Percentiles rank a stretch among this genome's conserved stretches.
Evolutionary conservation across 2,797 vertebrate genomes (phyloP).

Genomic region (Capromys pilorides): DNA sequence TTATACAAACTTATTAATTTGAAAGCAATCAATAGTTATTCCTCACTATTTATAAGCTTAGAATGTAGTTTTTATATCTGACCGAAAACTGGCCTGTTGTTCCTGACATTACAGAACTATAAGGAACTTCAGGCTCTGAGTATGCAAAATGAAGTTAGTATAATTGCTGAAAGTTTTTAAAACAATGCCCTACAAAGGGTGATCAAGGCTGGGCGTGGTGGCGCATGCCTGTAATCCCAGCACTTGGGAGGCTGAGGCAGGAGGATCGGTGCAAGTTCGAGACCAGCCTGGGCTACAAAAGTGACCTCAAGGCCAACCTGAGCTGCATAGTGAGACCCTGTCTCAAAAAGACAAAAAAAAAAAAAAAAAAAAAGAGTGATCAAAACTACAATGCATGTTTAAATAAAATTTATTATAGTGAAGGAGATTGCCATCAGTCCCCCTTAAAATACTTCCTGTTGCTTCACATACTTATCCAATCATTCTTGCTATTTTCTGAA

Average conservation of each 20-base stretch:
- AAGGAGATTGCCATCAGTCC: neutral
- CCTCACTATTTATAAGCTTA: neutral
- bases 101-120: neutral
- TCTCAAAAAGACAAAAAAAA: too few species aligned
- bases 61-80: constrained; percentile 7
- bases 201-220: too few species aligned
- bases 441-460: neutral
- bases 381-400: neutral
- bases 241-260: too few species aligned
- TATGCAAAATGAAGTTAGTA: neutral
- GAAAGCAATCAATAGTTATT: neutral
- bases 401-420: neutral
- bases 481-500: neutral
- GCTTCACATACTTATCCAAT: neutral
- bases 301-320: too few species aligned
- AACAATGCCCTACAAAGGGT: neutral
- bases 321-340: too few species aligned
- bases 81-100: neutral
- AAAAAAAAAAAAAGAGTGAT: too few species aligned
- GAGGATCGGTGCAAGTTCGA: too few species aligned
- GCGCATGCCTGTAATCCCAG: too few species aligned
- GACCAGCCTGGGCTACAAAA: too few species aligned
- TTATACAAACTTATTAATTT: neutral
- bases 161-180: neutral
- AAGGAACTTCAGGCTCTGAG: neutral